phyloP scores from a whole-genome alignment of 2,888 invertebrate species.

The Cephus pygmeus region DNA sequence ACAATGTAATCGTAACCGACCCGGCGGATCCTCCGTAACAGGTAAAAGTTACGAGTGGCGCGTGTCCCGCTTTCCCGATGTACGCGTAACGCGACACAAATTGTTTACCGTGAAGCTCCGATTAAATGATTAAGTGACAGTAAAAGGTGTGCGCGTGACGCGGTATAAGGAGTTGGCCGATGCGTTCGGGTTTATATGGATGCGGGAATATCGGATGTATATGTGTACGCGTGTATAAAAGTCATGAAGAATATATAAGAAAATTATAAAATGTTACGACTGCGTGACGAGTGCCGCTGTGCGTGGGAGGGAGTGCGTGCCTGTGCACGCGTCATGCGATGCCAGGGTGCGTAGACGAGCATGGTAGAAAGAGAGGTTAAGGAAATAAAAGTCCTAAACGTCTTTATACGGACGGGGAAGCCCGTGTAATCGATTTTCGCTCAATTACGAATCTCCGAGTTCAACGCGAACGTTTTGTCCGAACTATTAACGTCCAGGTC shows the following conservation, averaged over 20 bases:
- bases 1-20: not conserved
- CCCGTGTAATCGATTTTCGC: not conserved
- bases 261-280: not conserved
- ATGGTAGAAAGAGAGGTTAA: not conserved
- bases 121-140: not conserved
- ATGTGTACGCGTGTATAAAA: not conserved
- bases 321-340: not conserved
- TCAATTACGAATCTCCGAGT: not conserved
- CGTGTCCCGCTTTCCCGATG: not conserved
- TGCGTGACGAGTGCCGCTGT: not conserved
- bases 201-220: not conserved
- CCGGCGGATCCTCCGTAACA: not conserved
- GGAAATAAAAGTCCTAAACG: no score
- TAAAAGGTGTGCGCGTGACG: not conserved
- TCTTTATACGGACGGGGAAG: not conserved
- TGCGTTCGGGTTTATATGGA: not conserved
- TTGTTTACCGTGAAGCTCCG: not conserved
- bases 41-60: not conserved
- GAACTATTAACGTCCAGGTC: not conserved
- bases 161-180: not conserved
- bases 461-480: not conserved
- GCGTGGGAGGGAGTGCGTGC: not conserved
- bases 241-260: not conserved
- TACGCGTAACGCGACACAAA: not conserved
- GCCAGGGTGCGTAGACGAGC: not conserved